Evolutionary conservation across 2,888 invertebrate species (phyloP), one percentile per base, ranked within the genome.

Genomic region (Ecdyonurus torrentis): DNA sequence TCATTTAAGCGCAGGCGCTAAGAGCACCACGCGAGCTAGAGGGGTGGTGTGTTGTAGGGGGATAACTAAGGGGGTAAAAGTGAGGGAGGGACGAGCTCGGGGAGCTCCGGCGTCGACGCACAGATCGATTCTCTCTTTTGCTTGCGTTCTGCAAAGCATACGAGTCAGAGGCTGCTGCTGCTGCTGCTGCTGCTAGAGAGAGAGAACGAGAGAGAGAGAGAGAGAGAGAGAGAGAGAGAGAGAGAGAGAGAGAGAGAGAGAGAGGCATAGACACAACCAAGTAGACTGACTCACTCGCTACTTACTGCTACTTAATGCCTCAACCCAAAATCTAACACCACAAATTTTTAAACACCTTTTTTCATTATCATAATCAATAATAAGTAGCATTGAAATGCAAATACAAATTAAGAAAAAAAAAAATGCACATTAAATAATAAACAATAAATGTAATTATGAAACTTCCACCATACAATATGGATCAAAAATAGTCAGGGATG

Each of bases 221-320:
- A 20, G 55, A 37, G 37, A 37, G 37, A 37, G 37, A 37, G 37
- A 37, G 37, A 37, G 22, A 61, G 53, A 25, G 61, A 64, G 60
- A 58, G 62, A 65, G 60, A 59, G 62, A 64, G 59, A 63, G 61
- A 63, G 58, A 61, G 63, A 60, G 53, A 23, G 58, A 25, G 20
- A 50, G 15, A 23, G 52, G 23, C n/a, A n/a, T n/a, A n/a, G n/a
- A n/a, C n/a, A n/a, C n/a, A n/a, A n/a, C n/a, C n/a, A n/a, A n/a
- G n/a, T 18, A 10, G 50, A 5, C 20, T 55, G 55, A 5, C 55
- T 55, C 7, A 5, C 55, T 55, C 20, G 55, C 55, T 22, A 55
- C 55, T 55, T 20, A n/a, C 55, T n/a, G n/a, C n/a, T n/a, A n/a
- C n/a, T n/a, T n/a, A n/a, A n/a, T n/a, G n/a, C n/a, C n/a, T n/a